Evolutionary conservation across 2,888 invertebrate genomes (phyloP), one percentile per base, ranked within the genome.

Genomic region (Stenotaenia linearis): DNA sequence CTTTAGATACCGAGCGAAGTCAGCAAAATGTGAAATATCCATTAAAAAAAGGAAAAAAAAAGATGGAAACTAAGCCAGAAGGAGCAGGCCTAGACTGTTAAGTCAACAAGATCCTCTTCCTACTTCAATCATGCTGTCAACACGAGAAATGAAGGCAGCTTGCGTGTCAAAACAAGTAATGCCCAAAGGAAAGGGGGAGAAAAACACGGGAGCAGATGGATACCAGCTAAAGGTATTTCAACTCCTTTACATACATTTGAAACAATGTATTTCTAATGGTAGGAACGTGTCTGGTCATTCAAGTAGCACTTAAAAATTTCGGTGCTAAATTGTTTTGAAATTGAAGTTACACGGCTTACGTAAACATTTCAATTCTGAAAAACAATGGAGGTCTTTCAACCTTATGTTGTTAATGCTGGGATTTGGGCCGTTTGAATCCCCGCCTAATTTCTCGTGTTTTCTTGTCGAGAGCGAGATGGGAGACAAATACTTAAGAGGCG

Each of bases 111-210:
- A 69, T 25, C 28, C 69, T 69, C 69, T 69, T 69, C 56, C 69
- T 69, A 28, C 69, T 69, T 69, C 69, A 69, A 69, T 69, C 69
- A 69, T 69, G 69, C 69, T 69, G 69, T 69, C 69, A 69, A 69
- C 69, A 69, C 69, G 69, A 69, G 69, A 69, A 69, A 69, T 69
- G 69, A 69, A 69, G 12, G 69, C 69, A 69, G 69, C 69, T 69
- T 69, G 69, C 69, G 25, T 25, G 69, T 69, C 69, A 69, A 69
- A 69, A 69, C 28, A 28, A 69, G 69, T 69, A 69, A 69, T 69
- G 69, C 69, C 69, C 69, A 28, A 25, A 69, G 69, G 69, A 69
- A 28, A 69, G 28, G 69, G n/a, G 28, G 69, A 69, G 28, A 69
- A 69, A 69, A 69, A 69, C 15, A 69, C 28, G 69, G 69, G 69